Percentiles rank a stretch among this genome's conserved stretches.
phyloP scores from a whole-genome alignment of 2,888 invertebrate genomes.

The Bhutanitis thaidina region DNA sequence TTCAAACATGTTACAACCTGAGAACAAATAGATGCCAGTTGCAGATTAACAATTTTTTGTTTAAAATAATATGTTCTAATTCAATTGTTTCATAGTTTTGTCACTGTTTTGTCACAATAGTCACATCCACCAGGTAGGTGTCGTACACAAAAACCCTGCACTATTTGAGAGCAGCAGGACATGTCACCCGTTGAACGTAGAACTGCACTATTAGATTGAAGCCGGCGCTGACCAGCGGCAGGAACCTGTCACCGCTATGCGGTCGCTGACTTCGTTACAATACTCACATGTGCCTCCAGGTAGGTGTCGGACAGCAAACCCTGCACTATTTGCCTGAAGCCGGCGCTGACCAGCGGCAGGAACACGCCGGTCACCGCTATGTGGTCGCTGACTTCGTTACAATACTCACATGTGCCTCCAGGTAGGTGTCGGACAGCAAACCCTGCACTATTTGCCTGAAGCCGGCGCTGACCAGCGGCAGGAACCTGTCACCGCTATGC shows the following conservation, averaged over 20 bases:
- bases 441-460: constrained; percentile 92
- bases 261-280: constrained; percentile 44
- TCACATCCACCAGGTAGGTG: too few species aligned
- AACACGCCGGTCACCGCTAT: constrained; percentile 92
- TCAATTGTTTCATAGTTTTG: too few species aligned
- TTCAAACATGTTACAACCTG: constrained; percentile 89
- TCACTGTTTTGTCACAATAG: constrained; percentile 37
- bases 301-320: too few species aligned
- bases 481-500: constrained; percentile 93
- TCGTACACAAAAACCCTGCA: too few species aligned
- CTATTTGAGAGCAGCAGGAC: too few species aligned
- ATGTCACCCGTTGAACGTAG: constrained; percentile 97
- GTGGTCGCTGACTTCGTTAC: too few species aligned
- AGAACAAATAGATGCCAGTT: too few species aligned
- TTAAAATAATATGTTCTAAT: too few species aligned
- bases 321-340: too few species aligned
- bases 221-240: constrained; percentile 92
- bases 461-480: constrained; percentile 92
- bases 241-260: constrained; percentile 93
- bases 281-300: constrained; percentile 95
- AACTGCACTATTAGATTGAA: constrained; percentile 91
- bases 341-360: constrained; percentile 96
- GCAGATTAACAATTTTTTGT: too few species aligned
- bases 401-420: constrained; percentile 94
- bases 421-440: constrained; percentile 94